phyloP scores from a whole-genome alignment of 2,113 vertebrate genomes.

The Macrotus californicus region DNA sequence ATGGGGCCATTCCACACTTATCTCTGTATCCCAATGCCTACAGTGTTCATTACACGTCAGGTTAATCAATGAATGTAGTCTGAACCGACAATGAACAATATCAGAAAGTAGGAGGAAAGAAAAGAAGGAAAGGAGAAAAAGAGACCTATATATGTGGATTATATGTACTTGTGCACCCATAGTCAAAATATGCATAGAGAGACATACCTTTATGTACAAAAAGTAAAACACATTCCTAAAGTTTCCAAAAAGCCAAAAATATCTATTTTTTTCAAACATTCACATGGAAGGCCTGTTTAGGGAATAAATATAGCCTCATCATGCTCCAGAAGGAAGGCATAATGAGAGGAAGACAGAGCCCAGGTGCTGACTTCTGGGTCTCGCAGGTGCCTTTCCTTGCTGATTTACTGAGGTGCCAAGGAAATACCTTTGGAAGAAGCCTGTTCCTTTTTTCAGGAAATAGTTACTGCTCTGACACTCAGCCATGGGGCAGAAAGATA shows the following conservation, averaged over 20 bases:
- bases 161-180: background rate
- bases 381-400: background rate
- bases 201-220: background rate
- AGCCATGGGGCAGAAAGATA: background rate
- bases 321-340: background rate
- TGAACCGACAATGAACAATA: background rate
- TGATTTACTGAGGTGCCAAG: constrained; percentile 39
- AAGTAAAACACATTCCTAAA: background rate
- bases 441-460: constrained; percentile 42
- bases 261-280: constrained; percentile 4
- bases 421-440: constrained; percentile 53
- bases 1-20: background rate
- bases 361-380: constrained; percentile 44
- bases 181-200: background rate
- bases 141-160: background rate
- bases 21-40: background rate
- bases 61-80: background rate
- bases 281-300: background rate
- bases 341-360: background rate
- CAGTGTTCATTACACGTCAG: background rate
- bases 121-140: background rate
- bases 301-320: constrained; percentile 21
- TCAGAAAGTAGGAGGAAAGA: background rate
- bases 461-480: constrained; percentile 50
- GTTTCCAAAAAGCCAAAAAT: background rate